Percentiles rank a stretch among this genome's conserved stretches.
Conservation (phyloP, 2,888 invertebrate genomes). For the Drosophila parthenogenetica region DNA sequence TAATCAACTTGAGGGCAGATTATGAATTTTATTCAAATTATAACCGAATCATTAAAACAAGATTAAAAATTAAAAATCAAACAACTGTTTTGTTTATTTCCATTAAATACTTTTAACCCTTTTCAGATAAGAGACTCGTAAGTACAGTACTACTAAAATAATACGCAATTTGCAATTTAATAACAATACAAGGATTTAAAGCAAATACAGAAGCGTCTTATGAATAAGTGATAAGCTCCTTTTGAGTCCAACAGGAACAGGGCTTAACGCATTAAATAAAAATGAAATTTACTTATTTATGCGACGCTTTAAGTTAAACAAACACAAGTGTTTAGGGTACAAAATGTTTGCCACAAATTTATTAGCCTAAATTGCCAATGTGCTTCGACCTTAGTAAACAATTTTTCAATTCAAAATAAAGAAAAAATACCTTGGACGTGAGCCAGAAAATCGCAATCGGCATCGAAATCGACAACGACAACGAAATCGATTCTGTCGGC, state of each 20-base stretch:
- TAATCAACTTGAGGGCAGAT: neutral
- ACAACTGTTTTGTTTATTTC: no score
- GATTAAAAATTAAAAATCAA: no score
- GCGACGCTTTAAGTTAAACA: neutral
- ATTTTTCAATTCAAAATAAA: constrained; percentile 24
- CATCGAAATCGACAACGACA: neutral
- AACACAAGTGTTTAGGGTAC: neutral
- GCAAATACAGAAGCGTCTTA: neutral
- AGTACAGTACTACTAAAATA: no score
- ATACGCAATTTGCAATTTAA: no score
- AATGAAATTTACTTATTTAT: constrained; percentile 4
- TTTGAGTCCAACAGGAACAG: neutral
- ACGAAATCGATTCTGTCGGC: constrained; percentile 11
- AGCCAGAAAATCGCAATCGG: neutral
- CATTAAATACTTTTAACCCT: no score
- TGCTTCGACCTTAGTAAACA: constrained; percentile 18
- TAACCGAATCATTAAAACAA: no score
- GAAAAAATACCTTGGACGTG: constrained; percentile 1
- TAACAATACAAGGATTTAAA: no score
- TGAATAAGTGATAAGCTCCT: neutral
- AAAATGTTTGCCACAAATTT: constrained; percentile 10
- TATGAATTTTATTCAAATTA: no score
- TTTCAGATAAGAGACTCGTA: no score
- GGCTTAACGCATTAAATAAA: neutral
- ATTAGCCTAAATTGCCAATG: constrained; percentile 24